phyloP scores from a whole-genome alignment of 2,113 vertebrate genomes.

The Phylloscopus whistleri region DNA sequence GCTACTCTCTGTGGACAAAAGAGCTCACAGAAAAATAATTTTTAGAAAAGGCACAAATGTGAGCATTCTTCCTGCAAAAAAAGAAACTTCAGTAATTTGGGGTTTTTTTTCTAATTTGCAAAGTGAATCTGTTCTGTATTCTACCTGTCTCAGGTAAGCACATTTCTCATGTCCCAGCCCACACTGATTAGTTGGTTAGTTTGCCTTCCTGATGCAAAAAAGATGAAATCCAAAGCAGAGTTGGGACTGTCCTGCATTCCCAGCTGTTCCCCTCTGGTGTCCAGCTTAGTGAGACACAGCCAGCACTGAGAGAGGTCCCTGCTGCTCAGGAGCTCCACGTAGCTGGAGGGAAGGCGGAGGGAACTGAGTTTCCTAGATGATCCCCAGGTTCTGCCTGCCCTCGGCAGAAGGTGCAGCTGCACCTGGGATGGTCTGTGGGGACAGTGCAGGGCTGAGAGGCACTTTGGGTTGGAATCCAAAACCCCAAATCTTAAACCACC shows the following conservation, averaged over 20 bases:
- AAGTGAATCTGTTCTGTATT: neutral
- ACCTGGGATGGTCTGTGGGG: neutral
- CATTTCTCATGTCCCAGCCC: neutral
- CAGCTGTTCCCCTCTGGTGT: neutral
- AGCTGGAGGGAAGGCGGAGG: neutral
- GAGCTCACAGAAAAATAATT: neutral
- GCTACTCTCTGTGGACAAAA: neutral
- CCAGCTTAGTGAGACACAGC: neutral
- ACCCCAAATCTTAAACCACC: neutral
- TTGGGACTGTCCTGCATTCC: neutral
- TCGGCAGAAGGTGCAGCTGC: neutral
- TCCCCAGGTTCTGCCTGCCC: neutral
- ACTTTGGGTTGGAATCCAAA: neutral
- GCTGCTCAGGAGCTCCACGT: neutral
- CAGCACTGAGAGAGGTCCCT: neutral
- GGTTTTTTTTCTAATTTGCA: neutral
- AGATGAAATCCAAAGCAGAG: neutral
- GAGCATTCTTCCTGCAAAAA: neutral
- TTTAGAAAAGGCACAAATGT: neutral
- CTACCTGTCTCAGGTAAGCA: neutral
- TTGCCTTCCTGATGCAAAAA: neutral
- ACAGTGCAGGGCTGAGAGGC: neutral
- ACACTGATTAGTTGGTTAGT: neutral
- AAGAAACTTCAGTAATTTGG: no score
- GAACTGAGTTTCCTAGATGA: rapidly evolving